These are phyloP conservation scores for Radopholus similis DNA, from an alignment of 1,140 invertebrate genomes.

Conservation along the genomic window DNA sequence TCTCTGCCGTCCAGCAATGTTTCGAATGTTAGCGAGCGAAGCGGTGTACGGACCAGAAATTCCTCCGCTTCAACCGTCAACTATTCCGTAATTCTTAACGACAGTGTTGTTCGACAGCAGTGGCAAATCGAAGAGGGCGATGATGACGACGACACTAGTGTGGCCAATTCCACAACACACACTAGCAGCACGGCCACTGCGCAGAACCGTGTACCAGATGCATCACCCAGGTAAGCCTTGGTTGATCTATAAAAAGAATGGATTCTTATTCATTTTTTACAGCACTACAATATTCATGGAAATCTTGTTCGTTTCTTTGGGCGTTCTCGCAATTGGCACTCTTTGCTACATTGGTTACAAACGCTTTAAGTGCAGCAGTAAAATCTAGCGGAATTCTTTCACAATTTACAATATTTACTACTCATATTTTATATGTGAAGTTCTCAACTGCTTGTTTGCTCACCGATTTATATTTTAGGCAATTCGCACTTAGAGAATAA, in stretches of 20 bases:
- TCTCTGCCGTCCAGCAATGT: not conserved
- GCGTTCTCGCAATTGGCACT: not conserved
- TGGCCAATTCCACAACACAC: not conserved
- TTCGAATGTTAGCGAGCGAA: not conserved
- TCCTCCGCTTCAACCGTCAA: not conserved
- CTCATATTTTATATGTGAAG: too few species aligned
- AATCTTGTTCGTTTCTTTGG: not conserved
- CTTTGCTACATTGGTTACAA: not conserved
- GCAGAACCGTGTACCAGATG: not conserved
- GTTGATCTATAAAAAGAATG: not conserved
- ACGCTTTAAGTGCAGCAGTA: too few species aligned
- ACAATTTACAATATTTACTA: too few species aligned
- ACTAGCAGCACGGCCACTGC: not conserved
- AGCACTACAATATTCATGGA: not conserved
- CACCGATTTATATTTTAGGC: too few species aligned
- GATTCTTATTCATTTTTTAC: not conserved
- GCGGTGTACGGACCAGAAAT: not conserved
- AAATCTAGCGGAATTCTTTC: too few species aligned
- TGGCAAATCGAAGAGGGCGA: not conserved
- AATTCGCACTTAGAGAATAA: too few species aligned
- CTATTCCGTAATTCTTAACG: not conserved
- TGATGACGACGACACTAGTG: not conserved
- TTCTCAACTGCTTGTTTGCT: too few species aligned
- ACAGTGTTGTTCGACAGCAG: not conserved
- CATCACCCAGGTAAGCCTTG: not conserved